Percentiles rank a stretch among this genome's conserved stretches.
phyloP scores from a whole-genome alignment of 1,140 invertebrate species.

The Ptiloglossa arizonensis region DNA sequence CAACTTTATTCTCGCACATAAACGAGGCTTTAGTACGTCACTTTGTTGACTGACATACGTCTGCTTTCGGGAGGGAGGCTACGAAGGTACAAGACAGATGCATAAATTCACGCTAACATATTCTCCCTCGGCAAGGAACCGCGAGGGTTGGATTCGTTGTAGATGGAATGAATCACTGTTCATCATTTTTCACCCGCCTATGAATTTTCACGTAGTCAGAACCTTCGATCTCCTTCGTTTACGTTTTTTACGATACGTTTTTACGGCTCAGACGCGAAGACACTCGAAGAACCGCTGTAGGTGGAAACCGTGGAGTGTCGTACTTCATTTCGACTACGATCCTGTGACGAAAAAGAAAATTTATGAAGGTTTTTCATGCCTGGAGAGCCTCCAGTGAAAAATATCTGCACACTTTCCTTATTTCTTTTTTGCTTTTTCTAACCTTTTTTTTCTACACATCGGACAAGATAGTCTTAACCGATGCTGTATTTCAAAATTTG shows the following conservation, averaged over 20 bases:
- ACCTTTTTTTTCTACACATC: neutral
- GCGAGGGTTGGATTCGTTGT: neutral
- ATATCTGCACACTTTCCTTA: constrained; percentile 7
- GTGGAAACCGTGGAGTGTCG: neutral
- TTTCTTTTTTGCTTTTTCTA: neutral
- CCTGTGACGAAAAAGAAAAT: neutral
- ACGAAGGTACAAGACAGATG: neutral
- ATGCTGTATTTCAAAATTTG: neutral
- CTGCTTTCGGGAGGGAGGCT: neutral
- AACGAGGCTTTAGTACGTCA: neutral
- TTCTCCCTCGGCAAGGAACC: neutral
- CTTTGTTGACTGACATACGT: constrained; percentile 6
- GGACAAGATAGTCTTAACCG: neutral
- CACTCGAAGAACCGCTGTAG: neutral
- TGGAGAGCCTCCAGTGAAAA: constrained; percentile 4
- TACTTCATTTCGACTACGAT: neutral
- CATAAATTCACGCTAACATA: constrained; percentile 27
- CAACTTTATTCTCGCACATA: neutral
- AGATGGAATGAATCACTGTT: constrained; percentile 26
- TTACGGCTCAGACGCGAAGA: neutral
- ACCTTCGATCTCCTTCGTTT: neutral
- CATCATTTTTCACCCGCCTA: constrained; percentile 25
- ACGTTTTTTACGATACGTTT: neutral
- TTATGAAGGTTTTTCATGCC: constrained; percentile 16
- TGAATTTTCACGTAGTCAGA: constrained; percentile 8